Conservation (phyloP, 2,797 vertebrate genomes). For the Hafferia zeledoni region DNA sequence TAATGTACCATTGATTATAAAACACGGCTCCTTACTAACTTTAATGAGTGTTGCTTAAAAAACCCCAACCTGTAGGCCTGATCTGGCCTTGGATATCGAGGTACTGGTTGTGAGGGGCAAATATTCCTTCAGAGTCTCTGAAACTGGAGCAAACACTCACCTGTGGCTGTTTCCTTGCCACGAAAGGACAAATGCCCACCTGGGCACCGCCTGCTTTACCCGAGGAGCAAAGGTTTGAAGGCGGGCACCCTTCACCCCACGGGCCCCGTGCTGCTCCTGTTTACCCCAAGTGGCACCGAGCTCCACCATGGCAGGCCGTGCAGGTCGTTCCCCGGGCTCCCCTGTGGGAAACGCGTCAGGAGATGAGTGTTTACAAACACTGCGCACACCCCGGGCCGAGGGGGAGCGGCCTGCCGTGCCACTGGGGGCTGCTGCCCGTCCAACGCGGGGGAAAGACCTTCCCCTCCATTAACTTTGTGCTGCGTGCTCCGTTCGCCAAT, state of each 20-base stretch:
- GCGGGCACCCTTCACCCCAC: accelerated
- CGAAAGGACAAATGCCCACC: not conserved
- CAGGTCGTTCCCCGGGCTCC: not conserved
- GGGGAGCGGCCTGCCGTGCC: not conserved
- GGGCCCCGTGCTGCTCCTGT: not conserved
- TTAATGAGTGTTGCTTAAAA: not conserved
- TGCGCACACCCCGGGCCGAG: not conserved
- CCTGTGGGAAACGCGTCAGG: not conserved
- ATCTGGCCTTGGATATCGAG: not conserved
- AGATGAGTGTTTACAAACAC: not conserved
- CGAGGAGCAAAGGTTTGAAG: not conserved
- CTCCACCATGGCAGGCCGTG: accelerated
- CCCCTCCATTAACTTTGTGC: not conserved
- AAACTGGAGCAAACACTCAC: not conserved
- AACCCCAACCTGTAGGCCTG: not conserved
- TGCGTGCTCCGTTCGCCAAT: not conserved
- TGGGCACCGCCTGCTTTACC: not conserved
- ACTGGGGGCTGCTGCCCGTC: not conserved
- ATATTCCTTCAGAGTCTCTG: not conserved
- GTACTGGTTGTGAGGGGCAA: not conserved
- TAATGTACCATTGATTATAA: constrained; percentile 33
- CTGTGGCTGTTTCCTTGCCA: not conserved
- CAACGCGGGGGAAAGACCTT: not conserved
- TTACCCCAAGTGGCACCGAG: not conserved
- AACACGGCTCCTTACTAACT: constrained; percentile 12